A percentile compares a stretch with the other conserved stretches of the same genome.
Conservation (phyloP, 1,140 invertebrate species). For the Coelopa frigida region DNA sequence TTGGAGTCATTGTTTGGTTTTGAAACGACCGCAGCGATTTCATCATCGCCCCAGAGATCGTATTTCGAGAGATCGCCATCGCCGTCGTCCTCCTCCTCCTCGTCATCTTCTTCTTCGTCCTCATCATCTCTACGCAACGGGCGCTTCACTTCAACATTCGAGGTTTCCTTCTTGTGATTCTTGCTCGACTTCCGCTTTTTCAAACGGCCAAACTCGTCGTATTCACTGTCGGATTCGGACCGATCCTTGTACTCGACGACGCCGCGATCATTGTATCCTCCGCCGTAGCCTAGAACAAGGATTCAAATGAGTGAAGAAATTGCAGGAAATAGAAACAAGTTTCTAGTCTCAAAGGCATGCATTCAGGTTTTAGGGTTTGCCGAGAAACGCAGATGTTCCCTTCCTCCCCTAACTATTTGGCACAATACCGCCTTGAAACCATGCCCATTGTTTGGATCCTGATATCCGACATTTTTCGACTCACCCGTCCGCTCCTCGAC, state of each 20-base stretch:
- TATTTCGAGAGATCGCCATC: constrained; percentile 76
- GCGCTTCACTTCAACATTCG: constrained; percentile 37
- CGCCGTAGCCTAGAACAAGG: constrained; percentile 62
- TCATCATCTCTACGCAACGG: constrained; percentile 27
- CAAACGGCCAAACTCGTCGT: constrained; percentile 90
- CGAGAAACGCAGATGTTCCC: too few species aligned
- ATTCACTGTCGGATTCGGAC: constrained; percentile 81
- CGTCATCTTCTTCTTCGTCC: constrained; percentile 49
- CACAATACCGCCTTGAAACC: too few species aligned
- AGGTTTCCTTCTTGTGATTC: constrained; percentile 42
- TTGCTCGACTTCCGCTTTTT: constrained; percentile 58
- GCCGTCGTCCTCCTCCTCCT: constrained; percentile 61
- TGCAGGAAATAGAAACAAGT: too few species aligned
- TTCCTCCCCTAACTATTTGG: too few species aligned
- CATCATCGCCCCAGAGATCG: constrained; percentile 66
- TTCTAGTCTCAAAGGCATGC: too few species aligned
- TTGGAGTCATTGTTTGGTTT: constrained; percentile 26
- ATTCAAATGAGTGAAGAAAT: constrained; percentile 32
- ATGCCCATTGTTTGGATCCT: constrained; percentile 33
- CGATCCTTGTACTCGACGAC: constrained; percentile 88
- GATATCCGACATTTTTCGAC: constrained; percentile 15
- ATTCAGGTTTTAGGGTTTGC: too few species aligned
- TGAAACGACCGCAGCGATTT: constrained; percentile 11
- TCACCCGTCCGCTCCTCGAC: constrained; percentile 63
- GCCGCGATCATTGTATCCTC: constrained; percentile 89